Percentiles rank a stretch among this genome's conserved stretches.
Evolutionary conservation across 2,888 invertebrate species (phyloP).

Genomic region (Gari tellinella): DNA sequence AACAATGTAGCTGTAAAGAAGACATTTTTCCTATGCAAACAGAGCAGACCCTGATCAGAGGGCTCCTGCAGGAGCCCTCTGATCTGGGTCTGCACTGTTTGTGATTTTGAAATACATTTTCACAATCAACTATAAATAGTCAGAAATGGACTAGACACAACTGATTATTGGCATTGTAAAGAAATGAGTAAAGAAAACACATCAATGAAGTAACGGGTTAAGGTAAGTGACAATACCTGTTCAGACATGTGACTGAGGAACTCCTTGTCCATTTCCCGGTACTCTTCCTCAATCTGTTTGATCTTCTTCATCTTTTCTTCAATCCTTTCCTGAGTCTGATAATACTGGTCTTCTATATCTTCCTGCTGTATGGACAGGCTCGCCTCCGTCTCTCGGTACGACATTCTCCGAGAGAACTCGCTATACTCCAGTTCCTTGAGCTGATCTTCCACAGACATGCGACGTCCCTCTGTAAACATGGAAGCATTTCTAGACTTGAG

Average conservation of each 20-base stretch:
- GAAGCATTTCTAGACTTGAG: too few relatives aligned
- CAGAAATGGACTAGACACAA: too few relatives aligned
- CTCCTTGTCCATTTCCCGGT: constrained; percentile 57
- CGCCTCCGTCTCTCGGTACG: constrained; percentile 64
- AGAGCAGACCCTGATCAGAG: too few relatives aligned
- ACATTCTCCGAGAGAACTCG: constrained; percentile 63
- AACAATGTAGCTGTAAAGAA: too few relatives aligned
- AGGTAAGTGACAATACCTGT: constrained; percentile 34
- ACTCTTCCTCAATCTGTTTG: constrained; percentile 63
- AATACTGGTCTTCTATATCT: constrained; percentile 68
- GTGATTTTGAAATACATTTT: too few relatives aligned
- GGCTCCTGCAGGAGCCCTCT: too few relatives aligned
- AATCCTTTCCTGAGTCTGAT: constrained; percentile 59
- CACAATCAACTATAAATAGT: too few relatives aligned
- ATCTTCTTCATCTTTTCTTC: constrained; percentile 53
- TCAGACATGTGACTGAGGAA: constrained; percentile 58
- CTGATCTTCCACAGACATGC: constrained; percentile 67
- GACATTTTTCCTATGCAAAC: too few relatives aligned
- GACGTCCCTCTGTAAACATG: constrained; percentile 48
- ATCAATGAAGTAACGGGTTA: too few relatives aligned
- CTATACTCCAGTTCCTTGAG: constrained; percentile 64
- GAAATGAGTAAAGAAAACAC: too few relatives aligned
- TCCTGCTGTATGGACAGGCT: constrained; percentile 62
- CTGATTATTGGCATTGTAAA: too few relatives aligned
- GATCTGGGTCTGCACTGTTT: too few relatives aligned